Conservation (phyloP, 2,797 vertebrate genomes). For the Myiothlypis chrysogaster region DNA sequence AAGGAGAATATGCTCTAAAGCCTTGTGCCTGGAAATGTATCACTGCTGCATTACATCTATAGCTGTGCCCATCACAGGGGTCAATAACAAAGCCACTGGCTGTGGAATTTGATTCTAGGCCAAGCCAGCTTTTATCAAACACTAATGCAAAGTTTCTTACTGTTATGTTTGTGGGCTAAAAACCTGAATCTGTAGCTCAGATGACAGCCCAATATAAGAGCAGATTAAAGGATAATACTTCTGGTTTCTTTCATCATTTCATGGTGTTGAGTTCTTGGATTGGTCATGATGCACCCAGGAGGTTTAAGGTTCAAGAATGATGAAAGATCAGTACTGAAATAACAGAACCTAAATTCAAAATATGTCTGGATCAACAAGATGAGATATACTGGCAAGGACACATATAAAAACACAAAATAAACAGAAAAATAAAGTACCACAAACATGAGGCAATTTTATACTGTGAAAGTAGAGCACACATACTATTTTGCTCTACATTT, state of each 20-base stretch:
- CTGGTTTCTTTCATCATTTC: background rate
- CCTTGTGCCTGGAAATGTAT: background rate
- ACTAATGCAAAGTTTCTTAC: conserved; percentile 25
- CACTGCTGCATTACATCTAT: background rate
- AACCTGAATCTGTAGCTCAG: background rate
- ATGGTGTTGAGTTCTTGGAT: background rate
- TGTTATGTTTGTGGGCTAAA: background rate
- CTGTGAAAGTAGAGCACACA: background rate
- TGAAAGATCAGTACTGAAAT: background rate
- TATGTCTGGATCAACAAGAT: background rate
- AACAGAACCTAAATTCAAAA: background rate
- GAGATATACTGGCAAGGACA: background rate
- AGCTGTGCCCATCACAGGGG: background rate
- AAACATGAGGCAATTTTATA: background rate
- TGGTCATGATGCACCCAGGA: background rate
- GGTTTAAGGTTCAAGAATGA: background rate
- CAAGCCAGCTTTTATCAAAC: conserved; percentile 13
- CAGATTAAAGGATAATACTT: conserved; percentile 13
- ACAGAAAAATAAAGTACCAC: background rate
- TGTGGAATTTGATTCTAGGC: conserved; percentile 13
- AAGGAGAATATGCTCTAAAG: background rate
- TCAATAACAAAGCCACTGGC: conserved; percentile 7
- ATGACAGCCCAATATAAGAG: background rate
- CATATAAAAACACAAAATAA: background rate
- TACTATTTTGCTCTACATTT: background rate